These are phyloP conservation scores for Corythornis cristatus DNA, from an alignment of 2,113 vertebrate genomes.

Conservation along the genomic window DNA sequence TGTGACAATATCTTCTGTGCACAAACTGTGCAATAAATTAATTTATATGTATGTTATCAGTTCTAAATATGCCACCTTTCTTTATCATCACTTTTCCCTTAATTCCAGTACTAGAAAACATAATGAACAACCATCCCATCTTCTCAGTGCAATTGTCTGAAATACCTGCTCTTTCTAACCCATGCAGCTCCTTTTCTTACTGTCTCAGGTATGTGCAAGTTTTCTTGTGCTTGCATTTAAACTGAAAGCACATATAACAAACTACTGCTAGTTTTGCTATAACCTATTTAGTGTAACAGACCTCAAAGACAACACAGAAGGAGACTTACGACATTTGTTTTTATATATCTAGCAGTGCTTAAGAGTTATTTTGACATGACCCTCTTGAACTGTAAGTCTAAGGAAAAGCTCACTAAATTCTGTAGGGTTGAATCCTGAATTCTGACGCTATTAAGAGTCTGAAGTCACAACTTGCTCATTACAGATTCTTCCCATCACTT, in stretches of 20 bases:
- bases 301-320: neutral
- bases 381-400: neutral
- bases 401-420: neutral
- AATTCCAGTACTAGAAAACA: neutral
- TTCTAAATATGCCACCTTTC: neutral
- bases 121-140: neutral
- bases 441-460: neutral
- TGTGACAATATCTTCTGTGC: neutral
- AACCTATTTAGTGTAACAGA: neutral
- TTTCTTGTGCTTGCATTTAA: neutral
- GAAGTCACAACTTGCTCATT: neutral
- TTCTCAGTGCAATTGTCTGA: neutral
- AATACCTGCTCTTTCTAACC: neutral
- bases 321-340: neutral
- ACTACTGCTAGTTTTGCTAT: neutral
- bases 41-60: neutral
- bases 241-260: neutral
- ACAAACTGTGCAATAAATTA: neutral
- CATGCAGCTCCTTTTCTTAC: neutral
- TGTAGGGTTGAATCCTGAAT: neutral
- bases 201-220: neutral
- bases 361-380: neutral
- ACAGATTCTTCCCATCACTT: neutral
- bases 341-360: neutral
- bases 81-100: neutral